Evolutionary conservation across 2,797 vertebrate genomes (phyloP).

Genomic region (Rallus crepitans): DNA sequence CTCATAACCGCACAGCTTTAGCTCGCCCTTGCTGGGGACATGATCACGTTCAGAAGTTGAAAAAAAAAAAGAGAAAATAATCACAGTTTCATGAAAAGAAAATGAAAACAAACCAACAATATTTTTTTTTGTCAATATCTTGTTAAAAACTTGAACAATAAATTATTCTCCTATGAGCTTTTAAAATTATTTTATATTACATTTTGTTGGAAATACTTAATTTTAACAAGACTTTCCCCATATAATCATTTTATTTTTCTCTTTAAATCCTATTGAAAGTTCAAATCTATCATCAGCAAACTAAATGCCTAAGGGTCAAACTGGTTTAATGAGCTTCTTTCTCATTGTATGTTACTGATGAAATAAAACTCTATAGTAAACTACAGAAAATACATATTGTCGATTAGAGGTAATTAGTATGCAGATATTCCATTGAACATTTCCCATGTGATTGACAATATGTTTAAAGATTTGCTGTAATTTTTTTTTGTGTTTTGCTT

Average conservation of each 20-base stretch:
- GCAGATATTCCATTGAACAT: slow-evolving; percentile 74
- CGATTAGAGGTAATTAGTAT: slow-evolving; percentile 84
- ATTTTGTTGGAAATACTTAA: slow-evolving; percentile 73
- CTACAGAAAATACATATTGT: slow-evolving; percentile 79
- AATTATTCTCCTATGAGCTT: slow-evolving; percentile 74
- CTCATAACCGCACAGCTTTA: slow-evolving; percentile 74
- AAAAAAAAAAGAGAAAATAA: slow-evolving; percentile 47
- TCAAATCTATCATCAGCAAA: slow-evolving; percentile 77
- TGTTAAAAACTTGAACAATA: slow-evolving; percentile 76
- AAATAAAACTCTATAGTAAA: slow-evolving; percentile 79
- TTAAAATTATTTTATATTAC: slow-evolving; percentile 80
- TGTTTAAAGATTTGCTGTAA: slow-evolving; percentile 11
- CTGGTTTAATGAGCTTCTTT: slow-evolving; percentile 71
- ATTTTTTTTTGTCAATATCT: slow-evolving; percentile 67
- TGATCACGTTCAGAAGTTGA: slow-evolving; percentile 76
- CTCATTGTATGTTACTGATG: slow-evolving; percentile 74
- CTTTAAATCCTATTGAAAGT: slow-evolving; percentile 72
- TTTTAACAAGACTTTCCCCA: slow-evolving; percentile 63
- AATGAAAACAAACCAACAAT: slow-evolving; percentile 59
- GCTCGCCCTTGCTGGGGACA: slow-evolving; percentile 68
- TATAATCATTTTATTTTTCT: background rate
- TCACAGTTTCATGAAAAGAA: slow-evolving; percentile 79
- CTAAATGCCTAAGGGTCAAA: slow-evolving; percentile 78
- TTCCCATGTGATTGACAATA: slow-evolving; percentile 72
- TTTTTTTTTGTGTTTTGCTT: background rate